Evolutionary conservation across 1,140 invertebrate genomes (phyloP).

Genomic region (Colletes latitarsis): DNA sequence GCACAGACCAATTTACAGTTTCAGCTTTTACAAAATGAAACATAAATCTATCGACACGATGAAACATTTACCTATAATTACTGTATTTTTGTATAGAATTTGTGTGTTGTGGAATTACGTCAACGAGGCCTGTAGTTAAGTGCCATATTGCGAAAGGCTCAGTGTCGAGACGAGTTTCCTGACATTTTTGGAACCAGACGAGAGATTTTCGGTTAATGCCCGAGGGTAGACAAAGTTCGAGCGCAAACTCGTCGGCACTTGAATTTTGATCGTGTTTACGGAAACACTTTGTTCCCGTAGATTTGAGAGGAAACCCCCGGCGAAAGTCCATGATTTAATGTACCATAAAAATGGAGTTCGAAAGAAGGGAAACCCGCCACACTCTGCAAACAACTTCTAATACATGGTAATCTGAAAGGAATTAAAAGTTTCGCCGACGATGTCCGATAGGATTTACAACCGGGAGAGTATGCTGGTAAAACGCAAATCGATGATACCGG

Average conservation of each 20-base stretch:
- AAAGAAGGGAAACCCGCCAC: not conserved
- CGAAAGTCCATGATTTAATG: slow-evolving; percentile 16
- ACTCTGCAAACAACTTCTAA: slow-evolving; percentile 6
- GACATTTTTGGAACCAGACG: not conserved
- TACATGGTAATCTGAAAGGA: slow-evolving; percentile 23
- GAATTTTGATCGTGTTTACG: slow-evolving; percentile 42
- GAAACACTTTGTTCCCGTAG: slow-evolving; percentile 32
- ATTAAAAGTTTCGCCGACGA: slow-evolving; percentile 35
- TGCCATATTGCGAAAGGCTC: too few relatives aligned
- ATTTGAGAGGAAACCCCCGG: not conserved
- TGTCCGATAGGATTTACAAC: slow-evolving; percentile 18
- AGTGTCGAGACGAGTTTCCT: not conserved
- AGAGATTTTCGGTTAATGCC: slow-evolving; percentile 33
- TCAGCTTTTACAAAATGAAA: too few relatives aligned
- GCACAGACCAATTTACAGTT: too few relatives aligned
- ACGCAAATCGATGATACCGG: not conserved
- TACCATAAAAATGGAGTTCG: slow-evolving; percentile 24
- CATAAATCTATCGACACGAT: too few relatives aligned
- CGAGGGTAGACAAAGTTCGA: slow-evolving; percentile 14
- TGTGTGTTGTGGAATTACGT: too few relatives aligned
- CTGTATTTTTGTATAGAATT: too few relatives aligned
- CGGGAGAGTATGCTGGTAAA: not conserved
- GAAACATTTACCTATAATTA: too few relatives aligned
- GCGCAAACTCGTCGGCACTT: slow-evolving; percentile 21
- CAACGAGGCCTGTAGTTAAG: not conserved